These are phyloP conservation scores for Bergia sp. DNA, from an alignment of 92 coral and sea anemone genomes.

Conservation along the genomic window DNA sequence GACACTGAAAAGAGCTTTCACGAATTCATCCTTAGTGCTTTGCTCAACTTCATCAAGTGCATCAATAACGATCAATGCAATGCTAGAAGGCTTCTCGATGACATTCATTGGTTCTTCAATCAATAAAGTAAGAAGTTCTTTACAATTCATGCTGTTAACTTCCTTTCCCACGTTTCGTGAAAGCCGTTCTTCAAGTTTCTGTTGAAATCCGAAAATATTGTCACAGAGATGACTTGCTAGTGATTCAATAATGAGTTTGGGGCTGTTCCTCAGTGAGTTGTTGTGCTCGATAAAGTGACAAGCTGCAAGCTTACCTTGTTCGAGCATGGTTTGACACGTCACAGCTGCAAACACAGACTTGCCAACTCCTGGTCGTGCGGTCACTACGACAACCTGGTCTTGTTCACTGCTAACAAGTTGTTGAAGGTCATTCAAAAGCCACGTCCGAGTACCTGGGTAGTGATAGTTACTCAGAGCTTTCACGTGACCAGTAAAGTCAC, in stretches of 20 bases:
- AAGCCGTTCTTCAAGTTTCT: slow-evolving; percentile 57
- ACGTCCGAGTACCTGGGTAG: slow-evolving; percentile 60
- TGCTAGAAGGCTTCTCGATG: not conserved
- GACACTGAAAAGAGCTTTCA: slow-evolving; percentile 31
- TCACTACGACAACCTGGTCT: slow-evolving; percentile 52
- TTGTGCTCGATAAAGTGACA: slow-evolving; percentile 67
- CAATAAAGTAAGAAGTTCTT: slow-evolving; percentile 28
- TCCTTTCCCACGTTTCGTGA: slow-evolving; percentile 34
- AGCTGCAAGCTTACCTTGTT: slow-evolving; percentile 55
- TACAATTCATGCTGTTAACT: slow-evolving; percentile 15
- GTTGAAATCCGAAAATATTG: slow-evolving; percentile 56
- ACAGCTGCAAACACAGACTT: slow-evolving; percentile 71
- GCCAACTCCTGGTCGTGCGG: slow-evolving; percentile 75
- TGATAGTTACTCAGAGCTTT: slow-evolving; percentile 30
- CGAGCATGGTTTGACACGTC: slow-evolving; percentile 50
- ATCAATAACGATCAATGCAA: slow-evolving; percentile 40
- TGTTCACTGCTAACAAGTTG: slow-evolving; percentile 50
- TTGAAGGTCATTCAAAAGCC: slow-evolving; percentile 64
- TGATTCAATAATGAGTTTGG: slow-evolving; percentile 65
- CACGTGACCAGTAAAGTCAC: slow-evolving; percentile 59
- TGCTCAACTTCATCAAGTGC: slow-evolving; percentile 50
- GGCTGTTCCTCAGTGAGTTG: slow-evolving; percentile 58
- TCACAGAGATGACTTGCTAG: slow-evolving; percentile 66
- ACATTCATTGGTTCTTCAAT: slow-evolving; percentile 35
- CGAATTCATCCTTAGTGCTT: slow-evolving; percentile 40